phyloP scores from a whole-genome alignment of 2,797 vertebrate species.

The Nyctalus aviator region DNA sequence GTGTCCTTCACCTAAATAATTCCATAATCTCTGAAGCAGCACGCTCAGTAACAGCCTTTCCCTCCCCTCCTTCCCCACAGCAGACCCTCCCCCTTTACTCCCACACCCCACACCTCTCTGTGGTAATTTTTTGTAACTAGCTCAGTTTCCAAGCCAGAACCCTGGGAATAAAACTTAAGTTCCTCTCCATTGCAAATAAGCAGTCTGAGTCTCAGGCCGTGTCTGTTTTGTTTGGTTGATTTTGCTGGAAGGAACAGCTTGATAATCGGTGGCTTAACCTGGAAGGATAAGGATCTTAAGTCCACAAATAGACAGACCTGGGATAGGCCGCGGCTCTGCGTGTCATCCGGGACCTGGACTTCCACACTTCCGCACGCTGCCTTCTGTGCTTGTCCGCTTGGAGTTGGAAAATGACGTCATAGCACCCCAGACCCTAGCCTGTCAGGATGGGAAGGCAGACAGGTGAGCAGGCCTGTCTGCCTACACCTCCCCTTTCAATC shows the following conservation, averaged over 20 bases:
- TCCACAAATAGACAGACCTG: background rate
- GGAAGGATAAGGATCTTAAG: background rate
- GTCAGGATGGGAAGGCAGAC: background rate
- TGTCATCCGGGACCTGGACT: background rate
- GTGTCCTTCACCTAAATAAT: background rate
- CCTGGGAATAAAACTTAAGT: background rate
- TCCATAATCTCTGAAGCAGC: background rate
- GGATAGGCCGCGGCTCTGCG: background rate
- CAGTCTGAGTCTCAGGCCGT: background rate
- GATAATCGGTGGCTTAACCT: background rate
- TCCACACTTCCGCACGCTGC: background rate
- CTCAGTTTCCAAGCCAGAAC: constrained; percentile 12
- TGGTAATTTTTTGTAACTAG: background rate
- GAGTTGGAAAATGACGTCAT: background rate
- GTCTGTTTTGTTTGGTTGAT: constrained; percentile 21
- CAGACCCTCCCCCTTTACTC: background rate
- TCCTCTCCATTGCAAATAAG: background rate
- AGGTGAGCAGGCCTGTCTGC: background rate
- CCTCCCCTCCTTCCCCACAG: background rate
- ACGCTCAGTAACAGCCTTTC: background rate
- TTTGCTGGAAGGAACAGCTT: constrained; percentile 16
- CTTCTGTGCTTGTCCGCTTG: background rate
- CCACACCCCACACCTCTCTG: background rate
- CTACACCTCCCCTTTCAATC: background rate
- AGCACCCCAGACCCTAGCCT: background rate